Percentiles rank a stretch among this genome's conserved stretches.
These are phyloP conservation scores for Crypturellus tataupa DNA, from an alignment of 2,797 vertebrate genomes.

Conservation along the genomic window DNA sequence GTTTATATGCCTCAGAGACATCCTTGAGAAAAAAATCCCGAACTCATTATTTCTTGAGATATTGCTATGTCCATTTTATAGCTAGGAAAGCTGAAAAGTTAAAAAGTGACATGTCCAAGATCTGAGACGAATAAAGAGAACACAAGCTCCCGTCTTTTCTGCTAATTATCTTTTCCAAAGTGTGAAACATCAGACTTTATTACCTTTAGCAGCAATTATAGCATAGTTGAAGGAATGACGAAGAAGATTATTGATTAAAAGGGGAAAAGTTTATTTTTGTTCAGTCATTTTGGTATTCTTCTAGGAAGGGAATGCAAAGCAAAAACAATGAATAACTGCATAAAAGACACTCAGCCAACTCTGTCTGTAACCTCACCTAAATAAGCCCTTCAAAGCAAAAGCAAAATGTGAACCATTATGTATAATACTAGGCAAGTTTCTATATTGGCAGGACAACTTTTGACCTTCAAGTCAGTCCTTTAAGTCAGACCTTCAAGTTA, in stretches of 20 bases:
- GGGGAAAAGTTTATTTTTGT: conserved; percentile 43
- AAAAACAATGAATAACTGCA: background rate
- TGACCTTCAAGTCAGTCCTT: background rate
- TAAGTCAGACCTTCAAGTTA: background rate
- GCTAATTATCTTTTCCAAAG: background rate
- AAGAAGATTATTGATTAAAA: conserved; percentile 33
- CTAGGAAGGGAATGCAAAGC: conserved; percentile 24
- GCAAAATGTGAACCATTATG: background rate
- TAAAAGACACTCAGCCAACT: background rate
- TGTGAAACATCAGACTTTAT: conserved; percentile 37
- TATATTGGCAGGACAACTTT: background rate
- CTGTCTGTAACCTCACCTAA: background rate
- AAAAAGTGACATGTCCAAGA: background rate
- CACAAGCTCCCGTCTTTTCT: background rate
- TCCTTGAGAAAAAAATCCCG: background rate
- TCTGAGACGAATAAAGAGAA: background rate
- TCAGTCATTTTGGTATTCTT: conserved; percentile 62
- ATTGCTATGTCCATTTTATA: background rate
- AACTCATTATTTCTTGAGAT: background rate
- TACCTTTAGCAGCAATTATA: background rate
- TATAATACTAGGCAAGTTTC: background rate
- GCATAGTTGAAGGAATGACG: conserved; percentile 37
- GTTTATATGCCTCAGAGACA: background rate
- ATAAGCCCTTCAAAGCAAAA: background rate
- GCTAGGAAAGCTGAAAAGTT: background rate